Percentiles rank a stretch among this genome's conserved stretches.
Conservation (phyloP, 2,888 invertebrate genomes). For the Creontiades dilutus region DNA sequence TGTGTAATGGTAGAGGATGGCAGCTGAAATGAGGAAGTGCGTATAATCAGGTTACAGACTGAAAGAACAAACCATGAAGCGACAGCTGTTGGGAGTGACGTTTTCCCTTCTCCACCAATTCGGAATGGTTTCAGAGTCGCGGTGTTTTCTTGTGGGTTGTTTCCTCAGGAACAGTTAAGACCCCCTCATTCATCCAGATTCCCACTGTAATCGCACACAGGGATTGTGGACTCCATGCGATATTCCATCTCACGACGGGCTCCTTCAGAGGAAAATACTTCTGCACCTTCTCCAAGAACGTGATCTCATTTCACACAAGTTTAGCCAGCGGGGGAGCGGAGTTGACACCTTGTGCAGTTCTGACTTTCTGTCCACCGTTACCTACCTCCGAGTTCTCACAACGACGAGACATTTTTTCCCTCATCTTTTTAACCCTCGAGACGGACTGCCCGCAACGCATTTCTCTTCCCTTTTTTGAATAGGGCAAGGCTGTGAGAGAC, state of each 20-base stretch:
- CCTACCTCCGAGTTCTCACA: not conserved
- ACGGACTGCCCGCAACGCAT: not conserved
- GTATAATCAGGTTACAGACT: not conserved
- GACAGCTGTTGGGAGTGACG: not conserved
- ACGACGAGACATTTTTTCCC: constrained; percentile 16
- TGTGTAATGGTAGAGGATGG: not conserved
- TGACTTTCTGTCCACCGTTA: constrained; percentile 10
- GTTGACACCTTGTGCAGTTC: constrained; percentile 44
- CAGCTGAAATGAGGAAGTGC: not conserved
- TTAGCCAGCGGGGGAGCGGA: constrained; percentile 28
- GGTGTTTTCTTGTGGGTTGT: constrained; percentile 1
- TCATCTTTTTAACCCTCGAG: constrained; percentile 1
- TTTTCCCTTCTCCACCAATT: not conserved
- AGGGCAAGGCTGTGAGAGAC: constrained; percentile 32
- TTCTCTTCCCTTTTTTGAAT: constrained; percentile 46
- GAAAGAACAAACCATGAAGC: not conserved
- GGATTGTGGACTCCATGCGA: not conserved
- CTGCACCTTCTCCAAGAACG: not conserved
- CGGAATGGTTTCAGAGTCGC: constrained; percentile 7
- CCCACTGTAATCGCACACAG: constrained; percentile 19
- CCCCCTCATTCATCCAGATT: not conserved
- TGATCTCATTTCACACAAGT: constrained; percentile 54
- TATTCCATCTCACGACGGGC: not conserved
- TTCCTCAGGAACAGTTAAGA: not conserved
- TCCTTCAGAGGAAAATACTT: not conserved